phyloP scores from a whole-genome alignment of 2,888 invertebrate genomes.

The Drosophila leonis region DNA sequence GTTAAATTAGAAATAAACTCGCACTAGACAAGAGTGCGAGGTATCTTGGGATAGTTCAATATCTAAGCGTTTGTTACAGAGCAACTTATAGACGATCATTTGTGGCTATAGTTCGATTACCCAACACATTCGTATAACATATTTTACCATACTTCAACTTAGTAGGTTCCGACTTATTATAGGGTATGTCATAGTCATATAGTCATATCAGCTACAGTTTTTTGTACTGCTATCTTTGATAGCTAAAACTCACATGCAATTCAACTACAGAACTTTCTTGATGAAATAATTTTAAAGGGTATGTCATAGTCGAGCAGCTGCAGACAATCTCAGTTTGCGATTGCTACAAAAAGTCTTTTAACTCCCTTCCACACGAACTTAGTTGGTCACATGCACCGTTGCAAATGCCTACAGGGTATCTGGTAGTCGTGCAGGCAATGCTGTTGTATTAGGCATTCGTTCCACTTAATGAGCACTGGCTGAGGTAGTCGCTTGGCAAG shows the following conservation, averaged over 20 bases:
- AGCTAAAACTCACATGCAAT: background rate
- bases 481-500: slow-evolving; percentile 34
- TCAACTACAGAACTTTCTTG: background rate
- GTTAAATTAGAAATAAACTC: too few species aligned
- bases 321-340: too few species aligned
- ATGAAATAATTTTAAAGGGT: background rate
- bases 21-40: too few species aligned
- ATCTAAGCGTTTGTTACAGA: too few species aligned
- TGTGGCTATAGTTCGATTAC: too few species aligned
- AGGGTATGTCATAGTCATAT: background rate
- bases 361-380: accelerated
- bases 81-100: background rate
- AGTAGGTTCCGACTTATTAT: background rate
- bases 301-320: background rate
- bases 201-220: background rate
- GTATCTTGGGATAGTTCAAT: too few species aligned
- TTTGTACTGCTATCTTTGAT: too few species aligned
- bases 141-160: background rate
- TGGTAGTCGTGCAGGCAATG: background rate
- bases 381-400: too few species aligned
- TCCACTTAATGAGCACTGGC: slow-evolving; percentile 50
- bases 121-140: too few species aligned
- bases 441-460: slow-evolving; percentile 27
- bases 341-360: background rate
- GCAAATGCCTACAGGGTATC: slow-evolving; percentile 28